phyloP scores from a whole-genome alignment of 2,888 invertebrate species.

The Ptychoptera contaminata region DNA sequence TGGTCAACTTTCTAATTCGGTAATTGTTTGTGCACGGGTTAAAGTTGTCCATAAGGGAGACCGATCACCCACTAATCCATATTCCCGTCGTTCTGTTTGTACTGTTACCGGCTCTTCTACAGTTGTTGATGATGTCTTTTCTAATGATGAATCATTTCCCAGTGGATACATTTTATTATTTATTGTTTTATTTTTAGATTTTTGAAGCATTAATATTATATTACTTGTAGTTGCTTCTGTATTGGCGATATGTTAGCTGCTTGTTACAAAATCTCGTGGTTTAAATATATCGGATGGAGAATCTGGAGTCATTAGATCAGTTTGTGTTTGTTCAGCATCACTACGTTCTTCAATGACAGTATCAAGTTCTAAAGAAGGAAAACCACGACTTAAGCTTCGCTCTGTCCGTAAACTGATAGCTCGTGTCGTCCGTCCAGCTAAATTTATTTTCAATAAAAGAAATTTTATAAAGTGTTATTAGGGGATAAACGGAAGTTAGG shows the following conservation, averaged over 20 bases:
- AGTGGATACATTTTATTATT: too few relatives aligned
- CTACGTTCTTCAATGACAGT: constrained; percentile 73
- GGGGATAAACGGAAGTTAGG: too few relatives aligned
- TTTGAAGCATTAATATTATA: too few relatives aligned
- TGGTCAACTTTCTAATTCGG: constrained; percentile 16
- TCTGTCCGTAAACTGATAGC: constrained; percentile 46
- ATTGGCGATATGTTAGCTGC: constrained; percentile 4
- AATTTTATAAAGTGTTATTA: too few relatives aligned
- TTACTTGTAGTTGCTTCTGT: too few relatives aligned
- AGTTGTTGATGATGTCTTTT: neutral
- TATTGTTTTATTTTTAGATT: too few relatives aligned
- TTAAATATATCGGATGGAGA: constrained; percentile 27
- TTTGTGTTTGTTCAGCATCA: constrained; percentile 55
- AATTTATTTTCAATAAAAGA: neutral
- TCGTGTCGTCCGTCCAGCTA: constrained; percentile 38
- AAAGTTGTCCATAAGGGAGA: constrained; percentile 71
- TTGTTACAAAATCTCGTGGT: constrained; percentile 25
- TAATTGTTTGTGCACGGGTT: constrained; percentile 50
- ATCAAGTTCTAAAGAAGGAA: constrained; percentile 63
- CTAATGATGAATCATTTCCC: too few relatives aligned
- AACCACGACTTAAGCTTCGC: constrained; percentile 53
- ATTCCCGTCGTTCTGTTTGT: constrained; percentile 7
- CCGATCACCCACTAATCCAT: constrained; percentile 37
- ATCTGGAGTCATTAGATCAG: constrained; percentile 28
- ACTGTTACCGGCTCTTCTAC: neutral